A percentile compares a stretch with the other conserved stretches of the same genome.
These are phyloP conservation scores for Chelon auratus DNA, from an alignment of 2,797 vertebrate genomes.

Conservation along the genomic window DNA sequence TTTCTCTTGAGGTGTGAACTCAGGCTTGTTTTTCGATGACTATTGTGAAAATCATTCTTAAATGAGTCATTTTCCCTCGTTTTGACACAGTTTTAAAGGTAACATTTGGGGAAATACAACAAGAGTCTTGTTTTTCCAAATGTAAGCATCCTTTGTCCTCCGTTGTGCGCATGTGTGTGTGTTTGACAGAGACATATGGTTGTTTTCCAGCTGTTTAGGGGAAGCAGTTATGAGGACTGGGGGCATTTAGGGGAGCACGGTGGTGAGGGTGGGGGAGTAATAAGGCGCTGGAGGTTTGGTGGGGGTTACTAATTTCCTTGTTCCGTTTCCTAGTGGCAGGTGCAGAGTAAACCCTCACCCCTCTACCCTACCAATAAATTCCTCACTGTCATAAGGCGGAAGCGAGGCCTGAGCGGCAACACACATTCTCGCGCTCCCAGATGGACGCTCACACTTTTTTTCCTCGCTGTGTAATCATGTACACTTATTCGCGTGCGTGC, in stretches of 20 bases:
- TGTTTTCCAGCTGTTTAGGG: constrained; percentile 65
- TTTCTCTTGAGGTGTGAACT: too few relatives aligned
- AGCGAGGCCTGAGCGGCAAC: constrained; percentile 47
- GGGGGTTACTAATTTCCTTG: constrained; percentile 68
- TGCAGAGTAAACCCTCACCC: constrained; percentile 60
- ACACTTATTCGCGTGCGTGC: constrained; percentile 48
- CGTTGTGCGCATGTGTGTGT: neutral
- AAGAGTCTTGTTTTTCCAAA: neutral
- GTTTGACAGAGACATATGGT: constrained; percentile 21
- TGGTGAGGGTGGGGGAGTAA: constrained; percentile 40
- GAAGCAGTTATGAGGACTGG: constrained; percentile 36
- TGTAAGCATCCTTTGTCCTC: neutral
- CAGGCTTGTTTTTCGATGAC: too few relatives aligned
- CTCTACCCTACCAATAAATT: constrained; percentile 47
- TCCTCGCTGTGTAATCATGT: constrained; percentile 55
- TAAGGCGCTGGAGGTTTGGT: constrained; percentile 35
- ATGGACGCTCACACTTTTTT: constrained; percentile 35
- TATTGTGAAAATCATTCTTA: too few relatives aligned
- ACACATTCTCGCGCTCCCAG: constrained; percentile 45
- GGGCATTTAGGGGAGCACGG: constrained; percentile 23
- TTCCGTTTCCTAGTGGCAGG: constrained; percentile 79
- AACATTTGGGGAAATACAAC: too few relatives aligned
- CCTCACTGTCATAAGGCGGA: constrained; percentile 62
- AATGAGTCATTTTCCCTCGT: too few relatives aligned
- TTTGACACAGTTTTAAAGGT: neutral